Percentiles rank a stretch among this genome's conserved stretches.
Conservation (phyloP, 2,113 vertebrate genomes). For the Oryzias curvinotus region DNA sequence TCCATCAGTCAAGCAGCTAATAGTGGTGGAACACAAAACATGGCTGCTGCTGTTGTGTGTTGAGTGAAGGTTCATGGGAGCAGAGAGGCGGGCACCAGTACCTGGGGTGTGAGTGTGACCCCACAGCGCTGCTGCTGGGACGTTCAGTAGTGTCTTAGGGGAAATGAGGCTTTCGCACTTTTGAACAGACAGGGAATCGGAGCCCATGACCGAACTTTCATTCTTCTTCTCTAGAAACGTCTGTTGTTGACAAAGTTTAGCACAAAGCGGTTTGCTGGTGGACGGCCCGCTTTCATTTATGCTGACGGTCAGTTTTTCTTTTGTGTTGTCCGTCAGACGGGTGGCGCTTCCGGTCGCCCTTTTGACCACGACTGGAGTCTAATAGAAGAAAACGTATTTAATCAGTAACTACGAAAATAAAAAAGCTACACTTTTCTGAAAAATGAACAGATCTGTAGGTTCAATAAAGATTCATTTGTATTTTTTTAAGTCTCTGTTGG, state of each 20-base stretch:
- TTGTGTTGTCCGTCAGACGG: slow-evolving; percentile 11
- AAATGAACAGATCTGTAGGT: too few species aligned
- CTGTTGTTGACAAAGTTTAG: slow-evolving; percentile 17
- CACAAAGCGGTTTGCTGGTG: slow-evolving; percentile 4
- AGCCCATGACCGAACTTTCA: not conserved
- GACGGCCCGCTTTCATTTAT: not conserved
- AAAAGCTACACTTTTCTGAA: too few species aligned
- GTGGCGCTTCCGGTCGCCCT: slow-evolving; percentile 18
- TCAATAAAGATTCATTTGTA: too few species aligned
- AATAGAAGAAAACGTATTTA: slow-evolving; percentile 8
- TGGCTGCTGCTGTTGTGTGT: slow-evolving; percentile 20
- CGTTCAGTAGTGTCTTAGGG: slow-evolving; percentile 59
- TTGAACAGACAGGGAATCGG: not conserved
- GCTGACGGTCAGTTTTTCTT: slow-evolving; percentile 5
- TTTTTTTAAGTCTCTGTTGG: too few species aligned
- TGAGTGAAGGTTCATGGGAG: slow-evolving; percentile 25
- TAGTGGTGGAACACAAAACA: slow-evolving; percentile 82
- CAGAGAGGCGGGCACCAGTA: slow-evolving; percentile 4
- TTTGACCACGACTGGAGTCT: slow-evolving; percentile 54
- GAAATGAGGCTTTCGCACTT: slow-evolving; percentile 53
- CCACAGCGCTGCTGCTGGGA: slow-evolving; percentile 8
- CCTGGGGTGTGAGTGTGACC: not conserved
- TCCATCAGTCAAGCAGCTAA: slow-evolving; percentile 69
- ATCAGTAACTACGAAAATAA: not conserved
- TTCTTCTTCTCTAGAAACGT: not conserved